Evolutionary conservation across 2,113 vertebrate species (phyloP), one percentile per base, ranked within the genome.

Genomic region (Erythrolamprus reginae): DNA sequence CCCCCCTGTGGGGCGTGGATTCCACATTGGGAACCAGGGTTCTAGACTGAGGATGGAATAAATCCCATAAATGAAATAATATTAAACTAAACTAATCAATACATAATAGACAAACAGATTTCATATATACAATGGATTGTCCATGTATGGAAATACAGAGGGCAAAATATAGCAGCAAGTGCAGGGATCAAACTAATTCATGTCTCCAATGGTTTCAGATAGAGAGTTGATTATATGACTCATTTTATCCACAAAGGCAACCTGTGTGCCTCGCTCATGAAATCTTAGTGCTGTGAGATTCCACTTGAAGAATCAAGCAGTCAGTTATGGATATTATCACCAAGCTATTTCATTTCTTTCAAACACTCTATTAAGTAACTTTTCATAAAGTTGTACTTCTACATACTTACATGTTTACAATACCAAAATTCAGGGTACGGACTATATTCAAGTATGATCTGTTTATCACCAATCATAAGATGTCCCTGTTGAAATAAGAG

Each of bases 391-490:
- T 17, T 50, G 26, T 47, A 52, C 84, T 45, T 5, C 87, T 47
- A 84, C 12, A 92, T 94, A 97, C 97, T 97, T 95, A 98, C 97
- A 88, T 96, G 97, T 95, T 97, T 97, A 95, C 97, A 98, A 92
- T 95, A 96, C 97, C 97, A 98, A 28, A 97, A 97, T 92, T 97
- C 97, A 50, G 94, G 96, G 92, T 95, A 97, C 0, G 96, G 97
- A 93, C 98, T 96, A 96, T 98, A 99, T 95, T 98, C 98, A 94
- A 99, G 97, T 86, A 97, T 97, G 77, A 98, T 97, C 42, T 98
- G 97, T 96, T 98, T 98, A 96, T 97, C 98, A 96, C 97, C 98
- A 90, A 99, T 98, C 91, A 98, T 97, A 94, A 99, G 97, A 95
- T 97, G 98, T 91, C 98, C 98, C 99, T 99, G 98, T 93, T 95